Conservation (phyloP, 2,113 vertebrate species). For the Athene cunicularia region DNA sequence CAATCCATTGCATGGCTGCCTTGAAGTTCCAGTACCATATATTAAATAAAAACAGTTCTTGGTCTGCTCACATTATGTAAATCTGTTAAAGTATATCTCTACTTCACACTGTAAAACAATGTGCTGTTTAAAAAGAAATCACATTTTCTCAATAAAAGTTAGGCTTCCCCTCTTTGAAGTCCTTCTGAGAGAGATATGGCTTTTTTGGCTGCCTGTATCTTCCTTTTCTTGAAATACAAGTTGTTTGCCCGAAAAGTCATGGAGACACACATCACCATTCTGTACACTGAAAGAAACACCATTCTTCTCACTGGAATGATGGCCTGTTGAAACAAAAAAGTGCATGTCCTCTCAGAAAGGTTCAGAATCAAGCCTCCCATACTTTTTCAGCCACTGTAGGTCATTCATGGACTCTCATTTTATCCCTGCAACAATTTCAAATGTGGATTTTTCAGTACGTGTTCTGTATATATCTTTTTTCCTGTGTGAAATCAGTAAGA, state of each 20-base stretch:
- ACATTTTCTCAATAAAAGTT: constrained; percentile 78
- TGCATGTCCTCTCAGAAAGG: not conserved
- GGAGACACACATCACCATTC: constrained; percentile 78
- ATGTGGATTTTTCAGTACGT: not conserved
- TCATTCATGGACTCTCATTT: not conserved
- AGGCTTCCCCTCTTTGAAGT: constrained; percentile 78
- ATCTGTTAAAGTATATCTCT: constrained; percentile 63
- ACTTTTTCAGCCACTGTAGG: not conserved
- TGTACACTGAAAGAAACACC: constrained; percentile 76
- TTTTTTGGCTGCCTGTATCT: constrained; percentile 70
- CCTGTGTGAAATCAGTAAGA: not conserved
- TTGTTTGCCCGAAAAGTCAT: constrained; percentile 76
- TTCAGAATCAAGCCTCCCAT: not conserved
- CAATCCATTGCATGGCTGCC: constrained; percentile 50
- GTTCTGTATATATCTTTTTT: not conserved
- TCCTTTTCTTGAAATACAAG: constrained; percentile 67
- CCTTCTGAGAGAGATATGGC: constrained; percentile 71
- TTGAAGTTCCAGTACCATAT: constrained; percentile 64
- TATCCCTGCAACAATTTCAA: not conserved
- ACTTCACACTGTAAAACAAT: constrained; percentile 55
- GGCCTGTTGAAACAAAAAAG: constrained; percentile 68
- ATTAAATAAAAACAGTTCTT: constrained; percentile 69
- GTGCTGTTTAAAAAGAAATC: constrained; percentile 58
- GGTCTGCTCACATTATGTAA: constrained; percentile 74
- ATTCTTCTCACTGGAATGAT: constrained; percentile 74